Base-by-base conservation (phyloP, 2,113 vertebrate genomes). In the Donacobius atricapilla region DNA sequence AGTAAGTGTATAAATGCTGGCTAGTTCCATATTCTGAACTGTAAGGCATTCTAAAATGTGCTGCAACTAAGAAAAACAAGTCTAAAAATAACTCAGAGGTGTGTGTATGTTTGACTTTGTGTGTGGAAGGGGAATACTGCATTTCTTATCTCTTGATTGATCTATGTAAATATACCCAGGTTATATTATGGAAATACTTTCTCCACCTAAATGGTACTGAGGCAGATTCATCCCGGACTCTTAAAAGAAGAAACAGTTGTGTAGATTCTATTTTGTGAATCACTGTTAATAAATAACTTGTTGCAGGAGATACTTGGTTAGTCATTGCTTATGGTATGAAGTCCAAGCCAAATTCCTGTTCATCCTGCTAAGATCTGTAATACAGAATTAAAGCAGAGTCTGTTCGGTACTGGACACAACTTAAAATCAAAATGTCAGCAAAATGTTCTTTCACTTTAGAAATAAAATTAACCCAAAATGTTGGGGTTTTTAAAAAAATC, bases 241-340 rank as follows among this genome's bases (percentile, higher is more conserved):
- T 58, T 63, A 47, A 53, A 40, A 72, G 30, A 56, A 51, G 4
- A 51, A 65, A n/a, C 16, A 9, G 81, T 54, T 61, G 22, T 66
- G n/a, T 57, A 48, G 50, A 58, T 63, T 81, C 37, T 77, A n/a
- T 66, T 87, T 89, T 88, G n/a, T 61, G 63, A 44, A 69, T 94
- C 45, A 57, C n/a, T 69, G 53, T 65, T 69, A 80, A 80, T 64
- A 86, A 90, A 91, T 77, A 83, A 56, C 71, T 65, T 87, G 51
- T 87, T 92, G 80, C 54, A 92, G 80, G 68, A 86, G 25, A 64
- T 69, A 35, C 71, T 90, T 72, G 44, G 24, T 92, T 90, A 96
- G 66, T 92, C 83, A 80, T 53, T 54, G 45, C 50, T 72, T 83
- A 64, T 58, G 51, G 48, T 75, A 47, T 25, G 47, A 87, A 89